phyloP scores from a whole-genome alignment of 1,140 invertebrate genomes.

The Zaprionus nigranus region DNA sequence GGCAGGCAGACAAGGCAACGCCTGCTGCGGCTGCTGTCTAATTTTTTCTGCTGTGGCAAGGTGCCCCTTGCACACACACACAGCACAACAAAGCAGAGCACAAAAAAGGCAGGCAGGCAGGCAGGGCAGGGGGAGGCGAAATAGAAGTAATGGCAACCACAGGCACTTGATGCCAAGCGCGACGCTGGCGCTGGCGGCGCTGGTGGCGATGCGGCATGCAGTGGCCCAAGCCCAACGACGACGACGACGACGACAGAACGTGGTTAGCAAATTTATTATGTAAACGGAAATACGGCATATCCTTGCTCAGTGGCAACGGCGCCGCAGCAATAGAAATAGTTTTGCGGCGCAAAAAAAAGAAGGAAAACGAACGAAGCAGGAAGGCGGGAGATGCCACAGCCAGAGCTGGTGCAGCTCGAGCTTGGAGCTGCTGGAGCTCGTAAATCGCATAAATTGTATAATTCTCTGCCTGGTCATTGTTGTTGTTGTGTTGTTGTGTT shows the following conservation, averaged over 20 bases:
- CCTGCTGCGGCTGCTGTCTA: conserved; percentile 50
- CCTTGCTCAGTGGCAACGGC: conserved; percentile 69
- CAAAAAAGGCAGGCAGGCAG: neutral
- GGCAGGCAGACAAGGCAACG: conserved; percentile 32
- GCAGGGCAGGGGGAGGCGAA: neutral
- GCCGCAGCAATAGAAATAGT: conserved; percentile 82
- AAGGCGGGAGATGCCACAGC: conserved; percentile 36
- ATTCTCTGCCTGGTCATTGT: conserved; percentile 70
- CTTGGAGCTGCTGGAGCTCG: conserved; percentile 62
- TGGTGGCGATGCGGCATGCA: conserved; percentile 57
- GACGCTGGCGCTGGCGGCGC: conserved; percentile 42
- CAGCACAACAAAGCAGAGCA: conserved; percentile 1
- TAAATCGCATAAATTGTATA: conserved; percentile 83
- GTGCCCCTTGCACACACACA: conserved; percentile 28
- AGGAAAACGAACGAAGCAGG: conserved; percentile 32
- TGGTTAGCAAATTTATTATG: conserved; percentile 85
- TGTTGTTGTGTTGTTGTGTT: conserved; percentile 47
- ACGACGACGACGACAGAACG: conserved; percentile 74
- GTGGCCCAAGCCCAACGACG: conserved; percentile 12
- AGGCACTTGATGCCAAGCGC: conserved; percentile 77
- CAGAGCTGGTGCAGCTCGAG: conserved; percentile 3
- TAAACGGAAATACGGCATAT: conserved; percentile 84
- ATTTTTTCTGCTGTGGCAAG: conserved; percentile 41
- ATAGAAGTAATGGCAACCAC: conserved; percentile 45
- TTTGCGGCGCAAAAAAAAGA: conserved; percentile 61